A percentile compares a stretch with the other conserved stretches of the same genome.
phyloP scores from a whole-genome alignment of 2,888 invertebrate species.

The Danaus chrysippus region DNA sequence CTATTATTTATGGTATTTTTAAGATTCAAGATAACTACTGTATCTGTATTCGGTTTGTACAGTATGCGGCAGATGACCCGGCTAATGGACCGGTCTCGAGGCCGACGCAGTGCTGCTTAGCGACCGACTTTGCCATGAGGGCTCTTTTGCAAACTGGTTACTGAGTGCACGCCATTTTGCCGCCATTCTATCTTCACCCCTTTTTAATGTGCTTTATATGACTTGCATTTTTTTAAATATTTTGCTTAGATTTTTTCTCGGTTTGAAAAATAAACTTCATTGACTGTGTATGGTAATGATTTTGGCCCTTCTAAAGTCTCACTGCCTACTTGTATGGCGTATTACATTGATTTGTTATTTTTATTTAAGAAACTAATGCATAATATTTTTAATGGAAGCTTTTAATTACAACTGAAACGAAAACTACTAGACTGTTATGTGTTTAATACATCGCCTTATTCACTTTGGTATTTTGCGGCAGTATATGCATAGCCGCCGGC shows the following conservation, averaged over 20 bases:
- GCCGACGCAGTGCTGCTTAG: conserved; percentile 37
- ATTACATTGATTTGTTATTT: too few species aligned
- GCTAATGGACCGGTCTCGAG: conserved; percentile 49
- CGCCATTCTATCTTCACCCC: conserved; percentile 36
- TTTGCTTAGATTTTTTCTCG: conserved; percentile 5
- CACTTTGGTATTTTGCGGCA: conserved; percentile 51
- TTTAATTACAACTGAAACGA: too few species aligned
- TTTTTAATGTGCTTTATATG: conserved; percentile 17
- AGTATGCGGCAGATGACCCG: conserved; percentile 48
- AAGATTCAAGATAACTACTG: conserved; percentile 6
- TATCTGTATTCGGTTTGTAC: conserved; percentile 19
- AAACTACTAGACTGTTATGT: background rate
- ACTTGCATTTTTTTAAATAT: conserved; percentile 14
- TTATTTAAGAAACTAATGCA: too few species aligned
- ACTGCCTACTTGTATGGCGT: too few species aligned
- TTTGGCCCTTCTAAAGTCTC: too few species aligned
- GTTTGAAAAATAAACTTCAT: background rate
- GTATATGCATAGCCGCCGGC: conserved; percentile 53
- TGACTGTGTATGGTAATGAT: too few species aligned
- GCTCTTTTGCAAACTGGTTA: conserved; percentile 69
- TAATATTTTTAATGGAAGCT: too few species aligned
- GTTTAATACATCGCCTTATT: conserved; percentile 14
- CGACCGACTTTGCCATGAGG: conserved; percentile 55
- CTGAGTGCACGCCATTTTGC: conserved; percentile 41
- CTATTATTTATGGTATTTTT: conserved; percentile 13